These are phyloP conservation scores for Ophion slaviceki DNA, from an alignment of 2,888 invertebrate genomes.

Conservation along the genomic window DNA sequence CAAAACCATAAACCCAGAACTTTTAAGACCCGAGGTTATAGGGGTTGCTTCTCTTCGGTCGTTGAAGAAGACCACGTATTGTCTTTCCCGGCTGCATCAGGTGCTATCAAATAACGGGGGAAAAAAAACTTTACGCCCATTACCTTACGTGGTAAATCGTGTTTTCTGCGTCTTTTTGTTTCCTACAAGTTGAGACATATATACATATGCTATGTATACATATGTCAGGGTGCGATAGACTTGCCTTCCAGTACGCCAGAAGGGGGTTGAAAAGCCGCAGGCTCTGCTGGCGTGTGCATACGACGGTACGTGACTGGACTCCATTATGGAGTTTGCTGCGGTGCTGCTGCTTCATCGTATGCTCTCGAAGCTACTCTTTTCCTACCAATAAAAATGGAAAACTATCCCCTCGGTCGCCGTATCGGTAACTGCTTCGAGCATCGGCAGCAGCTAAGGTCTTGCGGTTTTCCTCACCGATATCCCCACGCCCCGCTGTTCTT, in stretches of 20 bases:
- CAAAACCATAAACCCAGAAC: neutral
- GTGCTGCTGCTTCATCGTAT: constrained; percentile 35
- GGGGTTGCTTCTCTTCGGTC: neutral
- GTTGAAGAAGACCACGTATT: neutral
- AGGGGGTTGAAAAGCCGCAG: constrained; percentile 76
- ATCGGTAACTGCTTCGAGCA: constrained; percentile 67
- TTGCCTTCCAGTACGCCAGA: constrained; percentile 54
- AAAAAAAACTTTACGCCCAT: neutral
- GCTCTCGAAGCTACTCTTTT: constrained; percentile 73
- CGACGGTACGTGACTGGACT: constrained; percentile 79
- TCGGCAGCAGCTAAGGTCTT: constrained; percentile 52
- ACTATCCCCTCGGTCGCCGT: constrained; percentile 66
- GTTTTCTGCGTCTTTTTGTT: neutral
- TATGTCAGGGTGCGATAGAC: constrained; percentile 54
- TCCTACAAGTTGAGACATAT: neutral
- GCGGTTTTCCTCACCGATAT: constrained; percentile 51
- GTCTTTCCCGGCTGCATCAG: neutral
- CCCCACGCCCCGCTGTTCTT: constrained; percentile 12
- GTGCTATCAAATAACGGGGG: neutral
- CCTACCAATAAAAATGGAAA: constrained; percentile 76
- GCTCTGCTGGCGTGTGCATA: constrained; percentile 78
- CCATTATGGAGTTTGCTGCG: constrained; percentile 72
- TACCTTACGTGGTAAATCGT: neutral
- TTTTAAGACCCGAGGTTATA: neutral
- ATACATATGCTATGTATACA: neutral